Conservation (phyloP, 2,797 vertebrate species). For the Liasis olivaceus region DNA sequence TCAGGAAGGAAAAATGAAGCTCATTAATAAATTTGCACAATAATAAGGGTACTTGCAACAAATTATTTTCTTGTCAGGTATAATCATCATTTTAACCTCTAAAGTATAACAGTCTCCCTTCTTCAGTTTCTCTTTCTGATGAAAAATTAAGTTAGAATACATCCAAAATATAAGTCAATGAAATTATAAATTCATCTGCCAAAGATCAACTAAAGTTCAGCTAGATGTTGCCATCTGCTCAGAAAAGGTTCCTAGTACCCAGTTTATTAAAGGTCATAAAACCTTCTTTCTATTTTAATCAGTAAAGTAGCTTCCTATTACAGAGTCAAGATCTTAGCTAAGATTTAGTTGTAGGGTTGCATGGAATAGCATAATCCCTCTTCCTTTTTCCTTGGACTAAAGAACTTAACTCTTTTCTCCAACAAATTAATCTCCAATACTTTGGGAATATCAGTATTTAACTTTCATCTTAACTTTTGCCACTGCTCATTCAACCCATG, state of each 20-base stretch:
- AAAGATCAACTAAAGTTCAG: not conserved
- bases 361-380: not conserved
- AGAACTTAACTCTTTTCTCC: not conserved
- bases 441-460: not conserved
- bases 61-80: conserved; percentile 29
- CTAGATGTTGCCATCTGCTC: not conserved
- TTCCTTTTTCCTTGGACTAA: not conserved
- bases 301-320: not conserved
- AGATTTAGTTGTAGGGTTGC: not conserved
- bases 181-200: not conserved
- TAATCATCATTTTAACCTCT: conserved; percentile 21
- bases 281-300: not conserved
- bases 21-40: conserved; percentile 27
- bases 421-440: not conserved
- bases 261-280: not conserved
- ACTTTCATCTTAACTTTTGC: not conserved
- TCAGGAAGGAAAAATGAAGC: conserved; percentile 6
- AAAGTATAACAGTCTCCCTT: not conserved
- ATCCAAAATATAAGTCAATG: not conserved
- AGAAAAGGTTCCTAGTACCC: not conserved
- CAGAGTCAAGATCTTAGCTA: not conserved
- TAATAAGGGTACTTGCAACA: not conserved
- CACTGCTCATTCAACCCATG: not conserved
- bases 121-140: not conserved
- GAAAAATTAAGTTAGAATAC: not conserved